phyloP scores from a whole-genome alignment of 2,888 invertebrate genomes.

The Tuta absoluta region DNA sequence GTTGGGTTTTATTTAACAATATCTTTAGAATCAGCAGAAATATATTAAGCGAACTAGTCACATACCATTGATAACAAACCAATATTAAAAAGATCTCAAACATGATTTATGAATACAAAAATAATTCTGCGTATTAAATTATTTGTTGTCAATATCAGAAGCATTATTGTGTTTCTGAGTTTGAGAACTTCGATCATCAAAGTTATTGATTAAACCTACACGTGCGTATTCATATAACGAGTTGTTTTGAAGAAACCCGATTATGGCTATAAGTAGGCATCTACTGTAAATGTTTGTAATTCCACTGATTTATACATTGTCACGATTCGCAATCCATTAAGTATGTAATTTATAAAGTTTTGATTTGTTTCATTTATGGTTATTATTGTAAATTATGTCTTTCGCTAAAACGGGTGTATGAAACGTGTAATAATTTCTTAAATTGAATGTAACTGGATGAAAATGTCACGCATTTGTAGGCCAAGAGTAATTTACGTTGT shows the following conservation, averaged over 20 bases:
- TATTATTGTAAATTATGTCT: conserved; percentile 9
- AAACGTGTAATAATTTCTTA: background rate
- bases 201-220: background rate
- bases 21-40: no score
- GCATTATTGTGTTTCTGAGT: background rate
- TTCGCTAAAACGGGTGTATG: conserved; percentile 1
- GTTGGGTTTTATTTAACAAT: background rate
- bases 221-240: background rate
- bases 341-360: conserved; percentile 15
- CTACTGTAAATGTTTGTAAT: background rate
- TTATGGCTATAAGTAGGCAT: conserved; percentile 3
- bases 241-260: conserved; percentile 7
- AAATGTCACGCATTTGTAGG: conserved; percentile 4
- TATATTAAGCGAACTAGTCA: no score
- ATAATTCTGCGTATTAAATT: background rate
- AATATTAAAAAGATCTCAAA: no score
- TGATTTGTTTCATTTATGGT: conserved; percentile 7
- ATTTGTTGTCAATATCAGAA: background rate
- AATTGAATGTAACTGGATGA: background rate
- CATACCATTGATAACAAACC: no score
- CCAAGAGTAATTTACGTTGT: background rate
- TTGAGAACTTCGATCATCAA: background rate
- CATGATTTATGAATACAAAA: background rate
- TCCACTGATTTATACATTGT: conserved; percentile 3
- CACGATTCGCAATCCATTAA: conserved; percentile 14